Evolutionary conservation across 2,113 vertebrate species (phyloP).

Genomic region (Pyrgilauda ruficollis): DNA sequence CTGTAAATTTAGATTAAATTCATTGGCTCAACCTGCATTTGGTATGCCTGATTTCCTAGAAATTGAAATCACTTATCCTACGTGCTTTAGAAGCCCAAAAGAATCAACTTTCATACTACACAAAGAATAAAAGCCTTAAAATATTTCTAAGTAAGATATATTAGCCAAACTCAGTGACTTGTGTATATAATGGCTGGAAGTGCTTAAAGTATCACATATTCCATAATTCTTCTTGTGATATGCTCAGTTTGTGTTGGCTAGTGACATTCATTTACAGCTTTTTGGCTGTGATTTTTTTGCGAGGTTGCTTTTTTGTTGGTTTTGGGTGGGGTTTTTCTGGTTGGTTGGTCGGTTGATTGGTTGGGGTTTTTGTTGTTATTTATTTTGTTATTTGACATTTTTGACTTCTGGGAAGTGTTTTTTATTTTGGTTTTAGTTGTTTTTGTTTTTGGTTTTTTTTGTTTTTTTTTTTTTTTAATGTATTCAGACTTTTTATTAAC

Average conservation of each 20-base stretch:
- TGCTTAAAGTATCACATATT: neutral
- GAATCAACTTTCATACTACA: neutral
- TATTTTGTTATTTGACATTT: neutral
- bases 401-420: neutral
- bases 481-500: neutral
- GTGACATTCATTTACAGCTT: neutral
- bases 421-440: neutral
- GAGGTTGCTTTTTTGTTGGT: neutral
- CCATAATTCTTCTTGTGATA: neutral
- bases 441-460: neutral
- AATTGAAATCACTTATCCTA: neutral
- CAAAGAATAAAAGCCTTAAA: neutral
- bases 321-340: neutral
- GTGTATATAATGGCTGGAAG: neutral
- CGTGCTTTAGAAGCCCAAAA: neutral
- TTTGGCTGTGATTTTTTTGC: neutral
- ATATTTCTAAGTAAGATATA: neutral
- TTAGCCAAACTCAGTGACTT: neutral
- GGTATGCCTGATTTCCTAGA: neutral
- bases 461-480: neutral
- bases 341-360: neutral
- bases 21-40: neutral
- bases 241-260: neutral
- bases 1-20: neutral
- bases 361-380: neutral